Evolutionary conservation across 2,888 invertebrate species (phyloP).

Genomic region (Nowickia ferox): DNA sequence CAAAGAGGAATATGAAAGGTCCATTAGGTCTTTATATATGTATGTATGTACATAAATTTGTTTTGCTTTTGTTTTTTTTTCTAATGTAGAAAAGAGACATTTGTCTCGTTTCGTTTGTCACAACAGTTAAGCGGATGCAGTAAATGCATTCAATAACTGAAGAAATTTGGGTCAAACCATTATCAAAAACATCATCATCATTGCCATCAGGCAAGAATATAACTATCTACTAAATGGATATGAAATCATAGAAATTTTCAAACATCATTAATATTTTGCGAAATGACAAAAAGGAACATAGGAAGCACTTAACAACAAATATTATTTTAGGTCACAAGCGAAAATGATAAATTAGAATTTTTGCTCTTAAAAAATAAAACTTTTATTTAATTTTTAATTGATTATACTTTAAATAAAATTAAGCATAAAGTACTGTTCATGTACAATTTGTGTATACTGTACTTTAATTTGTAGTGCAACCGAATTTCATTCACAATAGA

Average conservation of each 20-base stretch:
- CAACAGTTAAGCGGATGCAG: conserved; percentile 57
- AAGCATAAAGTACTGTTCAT: too few species aligned
- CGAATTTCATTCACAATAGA: too few species aligned
- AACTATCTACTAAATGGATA: conserved; percentile 47
- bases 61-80: neutral
- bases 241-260: conserved; percentile 63
- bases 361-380: neutral
- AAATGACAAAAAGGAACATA: conserved; percentile 6
- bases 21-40: conserved; percentile 26
- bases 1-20: conserved; percentile 23
- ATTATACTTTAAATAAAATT: too few species aligned
- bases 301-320: neutral
- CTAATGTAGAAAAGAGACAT: neutral
- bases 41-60: conserved; percentile 4
- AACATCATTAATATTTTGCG: conserved; percentile 34
- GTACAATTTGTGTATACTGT: too few species aligned
- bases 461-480: too few species aligned
- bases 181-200: conserved; percentile 52
- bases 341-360: conserved; percentile 20
- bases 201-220: conserved; percentile 53
- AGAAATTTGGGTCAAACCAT: conserved; percentile 64
- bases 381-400: neutral
- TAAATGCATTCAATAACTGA: conserved; percentile 32
- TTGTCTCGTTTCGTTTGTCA: conserved; percentile 35
- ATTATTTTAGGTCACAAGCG: conserved; percentile 17